These are phyloP conservation scores for Aphelinus atriplicis DNA, from an alignment of 1,140 invertebrate species.

Conservation along the genomic window DNA sequence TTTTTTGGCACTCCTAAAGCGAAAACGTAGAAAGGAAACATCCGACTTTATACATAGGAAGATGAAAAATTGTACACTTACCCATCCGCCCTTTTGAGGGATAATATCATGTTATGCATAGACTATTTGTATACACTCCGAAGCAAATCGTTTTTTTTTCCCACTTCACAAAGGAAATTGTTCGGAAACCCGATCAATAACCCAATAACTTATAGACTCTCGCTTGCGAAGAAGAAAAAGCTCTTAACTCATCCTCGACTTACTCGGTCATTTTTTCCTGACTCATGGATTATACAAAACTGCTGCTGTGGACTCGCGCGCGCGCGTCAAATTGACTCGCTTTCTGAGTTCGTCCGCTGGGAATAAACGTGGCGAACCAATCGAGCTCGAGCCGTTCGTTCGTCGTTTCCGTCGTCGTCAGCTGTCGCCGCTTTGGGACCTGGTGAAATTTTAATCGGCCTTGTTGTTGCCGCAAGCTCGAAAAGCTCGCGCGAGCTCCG, in stretches of 20 bases:
- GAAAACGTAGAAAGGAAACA: no score
- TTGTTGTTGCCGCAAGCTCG: slow-evolving; percentile 11
- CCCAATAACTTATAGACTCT: background rate
- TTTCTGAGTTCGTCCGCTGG: background rate
- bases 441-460: slow-evolving; percentile 33
- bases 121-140: no score
- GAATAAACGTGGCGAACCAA: background rate
- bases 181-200: background rate
- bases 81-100: no score
- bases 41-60: no score
- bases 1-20: no score
- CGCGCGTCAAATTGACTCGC: slow-evolving; percentile 10
- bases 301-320: background rate
- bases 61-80: no score
- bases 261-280: background rate
- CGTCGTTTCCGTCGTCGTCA: background rate
- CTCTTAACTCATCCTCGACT: background rate
- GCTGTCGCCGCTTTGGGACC: slow-evolving; percentile 10
- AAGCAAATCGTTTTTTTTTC: no score
- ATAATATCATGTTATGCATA: no score
- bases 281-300: background rate
- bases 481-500: background rate
- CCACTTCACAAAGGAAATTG: no score
- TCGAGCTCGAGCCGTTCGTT: background rate
- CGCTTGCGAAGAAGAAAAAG: background rate